Evolutionary conservation across 2,113 vertebrate species (phyloP), one percentile per base, ranked within the genome.

Genomic region (Galemys pyrenaicus): DNA sequence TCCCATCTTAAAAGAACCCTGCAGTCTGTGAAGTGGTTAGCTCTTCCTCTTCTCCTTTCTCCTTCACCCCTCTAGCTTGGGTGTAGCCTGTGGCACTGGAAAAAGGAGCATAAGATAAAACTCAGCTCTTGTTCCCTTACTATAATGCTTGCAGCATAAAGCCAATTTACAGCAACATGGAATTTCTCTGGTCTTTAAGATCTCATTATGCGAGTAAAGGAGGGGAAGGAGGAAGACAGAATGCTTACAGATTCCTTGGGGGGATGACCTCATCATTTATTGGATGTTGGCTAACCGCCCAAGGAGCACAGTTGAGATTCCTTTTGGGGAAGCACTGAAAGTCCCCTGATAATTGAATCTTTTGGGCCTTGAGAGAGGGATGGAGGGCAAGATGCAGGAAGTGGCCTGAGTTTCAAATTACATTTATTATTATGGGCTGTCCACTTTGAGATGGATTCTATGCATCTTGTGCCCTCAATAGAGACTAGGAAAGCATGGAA

Each of bases 261-360:
- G 35, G 62, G 46, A 91, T 95, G 85, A 96, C 58, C 39, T 92
- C 91, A 96, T 46, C 89, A 75, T 78, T 90, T 87, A 49, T 46
- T 85, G 54, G 70, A 44, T 71, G 37, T 65, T 91, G 82, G 92
- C 87, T 84, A 93, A 73, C 41, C 82, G 74, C 74, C 86, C 73
- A 89, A 56, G 70, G 70, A 82, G 46, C 78, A 75, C 75, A 89
- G 84, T 89, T 81, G 58, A 92, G 74, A 92, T 92, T 92, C 77
- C 51, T 94, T 95, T 95, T 41, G 54, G 83, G 92, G 73, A 94
- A 87, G 79, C 70, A 80, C 58, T 87, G 83, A 56, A 91, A 75
- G 65, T 67, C 68, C 22, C 64, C 56, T 28, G 28, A 84, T 81
- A 93, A 73, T 39, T 64, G 84, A 32, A 87, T 92, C 95, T 49